phyloP scores from a whole-genome alignment of 2,888 invertebrate species.

The Parnassius smintheus region DNA sequence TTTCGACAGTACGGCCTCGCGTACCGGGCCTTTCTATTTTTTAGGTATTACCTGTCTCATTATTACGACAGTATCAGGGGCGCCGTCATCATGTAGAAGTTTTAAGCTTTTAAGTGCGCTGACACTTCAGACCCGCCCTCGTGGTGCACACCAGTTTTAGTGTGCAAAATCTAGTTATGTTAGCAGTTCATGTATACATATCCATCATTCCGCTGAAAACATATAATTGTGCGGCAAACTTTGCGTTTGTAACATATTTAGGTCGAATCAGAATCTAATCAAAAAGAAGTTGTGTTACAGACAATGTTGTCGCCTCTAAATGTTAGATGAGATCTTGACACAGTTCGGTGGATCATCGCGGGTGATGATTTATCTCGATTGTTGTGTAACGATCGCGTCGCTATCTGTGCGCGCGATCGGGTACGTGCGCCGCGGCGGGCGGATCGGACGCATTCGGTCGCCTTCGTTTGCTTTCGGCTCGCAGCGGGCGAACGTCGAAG shows the following conservation, averaged over 20 bases:
- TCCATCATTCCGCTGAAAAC: constrained; percentile 12
- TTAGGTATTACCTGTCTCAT: constrained; percentile 81
- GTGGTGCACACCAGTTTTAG: constrained; percentile 46
- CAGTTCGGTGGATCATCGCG: constrained; percentile 66
- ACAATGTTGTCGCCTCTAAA: constrained; percentile 33
- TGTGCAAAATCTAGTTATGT: constrained; percentile 42
- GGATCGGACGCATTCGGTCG: constrained; percentile 51
- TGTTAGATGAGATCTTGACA: constrained; percentile 71
- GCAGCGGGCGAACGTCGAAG: constrained; percentile 53
- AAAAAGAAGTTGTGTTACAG: constrained; percentile 7
- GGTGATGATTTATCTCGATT: constrained; percentile 70
- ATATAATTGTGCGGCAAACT: constrained; percentile 17
- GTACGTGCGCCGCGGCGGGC: constrained; percentile 56
- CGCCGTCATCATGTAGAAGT: constrained; percentile 69
- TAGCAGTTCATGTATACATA: constrained; percentile 24
- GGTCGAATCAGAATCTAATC: constrained; percentile 8
- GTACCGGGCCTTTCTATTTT: constrained; percentile 81
- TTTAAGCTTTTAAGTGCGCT: constrained; percentile 64
- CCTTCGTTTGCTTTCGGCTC: constrained; percentile 54
- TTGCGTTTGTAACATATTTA: constrained; percentile 16
- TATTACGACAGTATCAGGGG: constrained; percentile 75
- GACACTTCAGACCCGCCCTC: constrained; percentile 50
- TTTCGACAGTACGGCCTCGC: constrained; percentile 80
- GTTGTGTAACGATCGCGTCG: constrained; percentile 68
- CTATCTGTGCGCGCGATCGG: constrained; percentile 57